phyloP scores from a whole-genome alignment of 2,888 invertebrate species.

The Macropis europaea region DNA sequence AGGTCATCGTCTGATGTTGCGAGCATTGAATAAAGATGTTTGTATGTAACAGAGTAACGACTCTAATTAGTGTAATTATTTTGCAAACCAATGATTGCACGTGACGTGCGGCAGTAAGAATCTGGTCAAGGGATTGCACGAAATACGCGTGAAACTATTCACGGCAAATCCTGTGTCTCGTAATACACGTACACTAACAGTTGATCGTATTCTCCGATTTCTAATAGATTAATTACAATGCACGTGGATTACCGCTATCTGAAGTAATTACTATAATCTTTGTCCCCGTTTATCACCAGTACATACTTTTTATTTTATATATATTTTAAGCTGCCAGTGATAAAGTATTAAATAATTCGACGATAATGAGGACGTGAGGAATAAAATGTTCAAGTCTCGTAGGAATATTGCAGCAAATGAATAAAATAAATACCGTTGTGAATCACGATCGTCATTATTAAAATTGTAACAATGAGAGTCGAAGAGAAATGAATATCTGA shows the following conservation, averaged over 20 bases:
- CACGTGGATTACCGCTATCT: neutral
- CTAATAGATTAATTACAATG: neutral
- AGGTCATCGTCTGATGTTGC: conserved; percentile 67
- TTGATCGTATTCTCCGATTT: neutral
- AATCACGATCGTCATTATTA: neutral
- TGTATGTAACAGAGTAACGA: conserved; percentile 46
- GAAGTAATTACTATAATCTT: conserved; percentile 6
- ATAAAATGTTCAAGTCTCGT: neutral
- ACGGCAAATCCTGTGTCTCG: neutral
- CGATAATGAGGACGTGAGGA: conserved; percentile 4
- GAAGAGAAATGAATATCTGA: neutral
- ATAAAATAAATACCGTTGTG: neutral
- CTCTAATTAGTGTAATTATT: conserved; percentile 30
- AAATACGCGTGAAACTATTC: neutral
- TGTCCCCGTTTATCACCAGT: conserved; percentile 1
- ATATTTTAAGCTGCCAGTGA: neutral
- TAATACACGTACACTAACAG: too few species aligned
- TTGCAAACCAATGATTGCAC: neutral
- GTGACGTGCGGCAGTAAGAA: neutral
- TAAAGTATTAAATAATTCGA: conserved; percentile 41
- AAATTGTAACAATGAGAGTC: neutral
- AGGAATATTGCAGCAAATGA: neutral
- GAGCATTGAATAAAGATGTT: conserved; percentile 50
- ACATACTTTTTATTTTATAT: neutral
- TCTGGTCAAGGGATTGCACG: neutral